Conservation (phyloP, 1,140 invertebrate species). For the Melipona quadrifasciata region DNA sequence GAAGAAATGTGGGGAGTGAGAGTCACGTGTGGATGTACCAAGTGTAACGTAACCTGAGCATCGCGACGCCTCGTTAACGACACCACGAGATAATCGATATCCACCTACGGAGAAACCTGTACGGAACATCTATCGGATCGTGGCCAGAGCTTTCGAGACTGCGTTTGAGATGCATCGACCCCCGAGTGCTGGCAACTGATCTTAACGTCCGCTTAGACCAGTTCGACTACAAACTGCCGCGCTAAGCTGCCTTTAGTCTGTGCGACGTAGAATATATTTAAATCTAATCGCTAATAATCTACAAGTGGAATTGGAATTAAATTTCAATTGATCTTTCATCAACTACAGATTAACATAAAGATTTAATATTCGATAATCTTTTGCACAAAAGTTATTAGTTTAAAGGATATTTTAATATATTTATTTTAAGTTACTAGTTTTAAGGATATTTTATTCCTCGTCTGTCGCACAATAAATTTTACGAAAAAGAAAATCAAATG, state of each 20-base stretch:
- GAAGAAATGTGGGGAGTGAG: background rate
- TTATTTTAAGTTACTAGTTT: no score
- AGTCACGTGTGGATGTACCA: conserved; percentile 17
- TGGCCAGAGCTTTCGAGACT: conserved; percentile 4
- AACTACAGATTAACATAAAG: no score
- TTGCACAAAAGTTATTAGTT: no score
- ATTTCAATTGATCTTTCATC: no score
- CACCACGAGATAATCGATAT: conserved; percentile 50
- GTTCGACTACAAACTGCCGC: background rate
- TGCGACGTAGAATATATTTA: background rate
- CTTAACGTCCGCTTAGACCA: background rate
- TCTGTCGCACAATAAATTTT: no score
- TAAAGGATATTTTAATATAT: no score
- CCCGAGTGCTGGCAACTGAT: background rate
- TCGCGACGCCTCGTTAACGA: conserved; percentile 57
- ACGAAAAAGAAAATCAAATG: no score
- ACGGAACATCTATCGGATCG: background rate
- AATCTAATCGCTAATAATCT: background rate
- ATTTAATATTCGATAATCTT: no score
- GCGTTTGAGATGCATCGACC: conserved; percentile 14
- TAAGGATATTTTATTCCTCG: no score
- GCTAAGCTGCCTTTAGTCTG: background rate
- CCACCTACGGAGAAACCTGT: conserved; percentile 5
- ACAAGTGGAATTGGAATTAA: no score
- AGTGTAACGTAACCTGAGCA: conserved; percentile 62